Evolutionary conservation across 2,888 invertebrate species (phyloP), one percentile per base, ranked within the genome.

Genomic region (Gastrophysa polygoni): DNA sequence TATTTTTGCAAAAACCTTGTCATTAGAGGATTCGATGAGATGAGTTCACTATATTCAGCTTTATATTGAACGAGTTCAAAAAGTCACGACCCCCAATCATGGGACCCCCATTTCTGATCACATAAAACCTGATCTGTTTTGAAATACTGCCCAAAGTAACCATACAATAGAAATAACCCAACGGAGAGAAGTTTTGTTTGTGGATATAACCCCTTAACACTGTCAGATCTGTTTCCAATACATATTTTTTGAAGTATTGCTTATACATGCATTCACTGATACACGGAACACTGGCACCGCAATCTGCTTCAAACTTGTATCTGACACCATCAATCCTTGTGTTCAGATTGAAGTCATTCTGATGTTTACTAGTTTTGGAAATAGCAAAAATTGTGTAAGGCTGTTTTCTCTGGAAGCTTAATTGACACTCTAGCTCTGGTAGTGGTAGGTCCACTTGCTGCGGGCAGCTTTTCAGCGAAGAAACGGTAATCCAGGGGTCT

Each of bases 1-100:
- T 50, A 50, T 50, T 43, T 50, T 24, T 48, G 14, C 20, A 58
- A n/a, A 21, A 38, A 3, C 16, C 24, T n/a, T 28, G 14, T 10
- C 17, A 17, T n/a, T 38, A 29, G 16, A n/a, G 20, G 17, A 4
- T 21, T n/a, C 18, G 21, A 11, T 18, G 11, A 11, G 50, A 16
- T 2, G 2, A 32, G 16, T 58, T 58, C 20, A 58, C 28, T 6
- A 14, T 20, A 14, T 43, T 32, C 6, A 58, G 2, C 18, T 8
- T 18, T 14, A 59, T 7, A 8, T 59, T 52, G 44, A 59, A 59
- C n/a, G 16, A 18, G 7, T 14, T 16, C 16, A 59, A 28, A 16
- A 34, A 59, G n/a, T 59, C 34, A 16, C 59, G 28, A 4, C 59
- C 59, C 1, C 44, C 10, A 6, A 52, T 52, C 8, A 6, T 59